phyloP scores from a whole-genome alignment of 2,888 invertebrate genomes.

The Sinotaia quadrata region DNA sequence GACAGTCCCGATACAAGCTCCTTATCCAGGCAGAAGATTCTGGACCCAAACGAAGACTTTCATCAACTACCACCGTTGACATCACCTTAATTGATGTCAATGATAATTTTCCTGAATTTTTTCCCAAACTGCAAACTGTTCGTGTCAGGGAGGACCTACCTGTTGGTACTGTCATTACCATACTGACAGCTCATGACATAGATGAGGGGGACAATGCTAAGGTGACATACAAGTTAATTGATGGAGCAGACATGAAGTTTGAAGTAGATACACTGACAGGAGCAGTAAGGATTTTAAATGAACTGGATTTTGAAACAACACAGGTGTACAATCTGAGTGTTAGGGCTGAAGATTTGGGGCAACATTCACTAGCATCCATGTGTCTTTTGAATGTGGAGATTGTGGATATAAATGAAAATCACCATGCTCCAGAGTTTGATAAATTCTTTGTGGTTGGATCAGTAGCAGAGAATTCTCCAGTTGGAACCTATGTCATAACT shows the following conservation, averaged over 20 bases:
- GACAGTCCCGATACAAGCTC: constrained; percentile 85
- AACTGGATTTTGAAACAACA: constrained; percentile 89
- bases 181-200: constrained; percentile 86
- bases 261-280: constrained; percentile 89
- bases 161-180: constrained; percentile 87
- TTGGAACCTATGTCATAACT: constrained; percentile 83
- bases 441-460: constrained; percentile 84
- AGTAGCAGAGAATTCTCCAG: constrained; percentile 86
- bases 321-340: constrained; percentile 91
- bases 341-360: constrained; percentile 87
- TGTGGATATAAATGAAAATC: constrained; percentile 95
- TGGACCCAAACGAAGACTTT: constrained; percentile 75
- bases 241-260: constrained; percentile 77
- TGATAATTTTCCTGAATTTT: constrained; percentile 82
- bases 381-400: constrained; percentile 84
- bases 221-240: constrained; percentile 80
- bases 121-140: constrained; percentile 77
- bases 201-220: constrained; percentile 88
- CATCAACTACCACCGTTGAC: constrained; percentile 87
- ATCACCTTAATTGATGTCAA: constrained; percentile 92
- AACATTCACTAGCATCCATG: constrained; percentile 82
- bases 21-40: constrained; percentile 82
- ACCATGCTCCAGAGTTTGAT: constrained; percentile 85
- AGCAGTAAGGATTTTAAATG: constrained; percentile 84
- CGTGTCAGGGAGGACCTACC: constrained; percentile 94